Conservation (phyloP, 2,113 vertebrate genomes). For the Poicephalus gulielmi region DNA sequence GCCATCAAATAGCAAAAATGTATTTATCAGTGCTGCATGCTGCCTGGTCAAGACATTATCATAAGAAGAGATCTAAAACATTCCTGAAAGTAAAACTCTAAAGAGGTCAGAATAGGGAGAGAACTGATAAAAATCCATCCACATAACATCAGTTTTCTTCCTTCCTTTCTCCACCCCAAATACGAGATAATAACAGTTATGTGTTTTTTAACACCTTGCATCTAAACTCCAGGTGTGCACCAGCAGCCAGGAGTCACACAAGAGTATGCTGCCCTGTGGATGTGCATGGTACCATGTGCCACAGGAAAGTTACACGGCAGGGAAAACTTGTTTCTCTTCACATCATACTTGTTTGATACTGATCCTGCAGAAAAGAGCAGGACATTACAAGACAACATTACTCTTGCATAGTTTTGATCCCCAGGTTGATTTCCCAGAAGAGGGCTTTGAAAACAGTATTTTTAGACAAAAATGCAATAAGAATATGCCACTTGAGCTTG, state of each 20-base stretch:
- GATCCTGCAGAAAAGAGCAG: neutral
- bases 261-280: rapidly evolving
- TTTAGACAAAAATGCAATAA: neutral
- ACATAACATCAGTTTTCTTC: neutral
- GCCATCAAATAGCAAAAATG: neutral
- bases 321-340: neutral
- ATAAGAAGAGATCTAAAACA: neutral
- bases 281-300: rapidly evolving
- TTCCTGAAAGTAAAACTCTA: neutral
- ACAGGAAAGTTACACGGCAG: no score
- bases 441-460: neutral
- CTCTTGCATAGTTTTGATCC: neutral
- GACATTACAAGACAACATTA: neutral
- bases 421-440: neutral
- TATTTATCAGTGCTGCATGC: rapidly evolving
- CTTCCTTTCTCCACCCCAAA: neutral
- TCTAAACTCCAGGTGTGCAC: neutral
- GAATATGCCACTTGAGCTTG: neutral
- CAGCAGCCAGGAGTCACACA: neutral
- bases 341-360: neutral
- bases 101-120: neutral
- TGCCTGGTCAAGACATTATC: neutral
- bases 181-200: no score
- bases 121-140: rapidly evolving
- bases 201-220: neutral